phyloP scores from a whole-genome alignment of 2,797 vertebrate species.

The Pantherophis vulpinus region DNA sequence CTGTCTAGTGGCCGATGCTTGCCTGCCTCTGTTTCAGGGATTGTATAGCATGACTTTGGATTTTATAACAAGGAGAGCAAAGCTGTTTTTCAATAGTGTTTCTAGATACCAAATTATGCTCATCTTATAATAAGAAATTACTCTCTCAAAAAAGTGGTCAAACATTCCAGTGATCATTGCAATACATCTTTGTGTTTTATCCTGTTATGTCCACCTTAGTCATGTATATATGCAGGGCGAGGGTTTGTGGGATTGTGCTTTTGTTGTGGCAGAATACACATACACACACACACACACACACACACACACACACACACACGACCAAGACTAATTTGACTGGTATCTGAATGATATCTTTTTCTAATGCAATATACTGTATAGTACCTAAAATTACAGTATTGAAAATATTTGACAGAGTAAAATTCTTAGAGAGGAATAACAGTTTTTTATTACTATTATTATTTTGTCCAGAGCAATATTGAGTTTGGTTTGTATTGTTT shows the following conservation, averaged over 20 bases:
- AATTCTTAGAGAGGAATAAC: background rate
- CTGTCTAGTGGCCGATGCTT: constrained; percentile 35
- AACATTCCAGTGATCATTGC: background rate
- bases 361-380: background rate
- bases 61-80: background rate
- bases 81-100: background rate
- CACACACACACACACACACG: too few species aligned
- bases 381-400: background rate
- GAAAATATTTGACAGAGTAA: background rate
- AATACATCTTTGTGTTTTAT: background rate
- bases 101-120: background rate
- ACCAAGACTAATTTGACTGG: background rate
- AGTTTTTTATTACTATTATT: background rate
- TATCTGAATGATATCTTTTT: background rate
- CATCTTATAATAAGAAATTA: background rate
- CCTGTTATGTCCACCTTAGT: background rate
- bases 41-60: background rate
- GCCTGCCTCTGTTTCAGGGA: constrained; percentile 17
- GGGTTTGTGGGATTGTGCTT: background rate
- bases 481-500: background rate
- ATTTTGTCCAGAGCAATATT: background rate
- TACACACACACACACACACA: background rate
- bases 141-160: background rate
- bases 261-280: background rate
- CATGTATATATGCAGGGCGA: background rate